These are phyloP conservation scores for Rhamphomyia laevipes DNA, from an alignment of 2,888 invertebrate species.

Conservation along the genomic window DNA sequence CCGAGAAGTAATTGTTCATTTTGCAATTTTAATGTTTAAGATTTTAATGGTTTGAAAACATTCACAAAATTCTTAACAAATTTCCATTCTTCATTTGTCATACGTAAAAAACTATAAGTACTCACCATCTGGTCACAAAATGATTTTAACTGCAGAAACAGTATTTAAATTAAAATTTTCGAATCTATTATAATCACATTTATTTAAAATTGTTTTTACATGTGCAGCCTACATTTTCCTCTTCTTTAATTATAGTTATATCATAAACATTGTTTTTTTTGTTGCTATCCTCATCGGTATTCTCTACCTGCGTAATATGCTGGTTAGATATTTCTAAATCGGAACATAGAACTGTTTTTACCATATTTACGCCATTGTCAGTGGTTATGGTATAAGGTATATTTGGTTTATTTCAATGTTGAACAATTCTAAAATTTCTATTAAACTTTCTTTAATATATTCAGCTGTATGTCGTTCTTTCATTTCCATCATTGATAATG, in stretches of 20 bases:
- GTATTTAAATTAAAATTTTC: background rate
- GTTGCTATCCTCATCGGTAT: too few relatives aligned
- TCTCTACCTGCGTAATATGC: too few relatives aligned
- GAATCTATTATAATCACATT: too few relatives aligned
- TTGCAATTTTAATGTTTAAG: background rate
- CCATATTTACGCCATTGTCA: slow-evolving; percentile 7
- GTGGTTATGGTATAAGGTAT: slow-evolving; percentile 10
- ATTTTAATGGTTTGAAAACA: background rate
- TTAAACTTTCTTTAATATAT: slow-evolving; percentile 7
- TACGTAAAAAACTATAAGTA: background rate
- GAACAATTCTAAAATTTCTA: slow-evolving; percentile 7
- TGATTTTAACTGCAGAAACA: background rate
- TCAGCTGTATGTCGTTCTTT: slow-evolving; percentile 3
- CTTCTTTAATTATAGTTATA: too few relatives aligned
- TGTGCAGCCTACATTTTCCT: too few relatives aligned
- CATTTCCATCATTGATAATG: slow-evolving; percentile 9
- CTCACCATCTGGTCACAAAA: background rate
- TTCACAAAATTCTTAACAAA: background rate
- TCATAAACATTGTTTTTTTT: too few relatives aligned
- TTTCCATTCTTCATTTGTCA: background rate
- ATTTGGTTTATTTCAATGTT: slow-evolving; percentile 10
- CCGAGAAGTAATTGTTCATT: background rate
- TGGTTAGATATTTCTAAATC: background rate
- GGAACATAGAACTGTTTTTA: background rate
- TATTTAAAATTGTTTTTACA: too few relatives aligned